A percentile compares a stretch with the other conserved stretches of the same genome.
Evolutionary conservation across 2,113 vertebrate genomes (phyloP).

Genomic region (Pseudois nayaur): DNA sequence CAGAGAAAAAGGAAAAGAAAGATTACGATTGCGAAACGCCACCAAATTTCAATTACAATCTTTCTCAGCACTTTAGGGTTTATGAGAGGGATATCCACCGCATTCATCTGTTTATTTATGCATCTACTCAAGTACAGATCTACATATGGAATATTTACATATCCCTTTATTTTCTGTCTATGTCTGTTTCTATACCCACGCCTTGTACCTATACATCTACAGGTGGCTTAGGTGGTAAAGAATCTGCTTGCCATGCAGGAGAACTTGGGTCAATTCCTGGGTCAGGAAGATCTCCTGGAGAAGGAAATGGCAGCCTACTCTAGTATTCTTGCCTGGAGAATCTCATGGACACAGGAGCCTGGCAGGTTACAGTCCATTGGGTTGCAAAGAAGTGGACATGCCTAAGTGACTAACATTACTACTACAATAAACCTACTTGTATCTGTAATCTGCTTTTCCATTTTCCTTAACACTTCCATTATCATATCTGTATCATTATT

Average conservation of each 20-base stretch:
- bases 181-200: neutral
- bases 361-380: neutral
- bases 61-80: neutral
- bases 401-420: neutral
- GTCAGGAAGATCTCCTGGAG: neutral
- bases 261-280: neutral
- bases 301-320: neutral
- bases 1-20: slow-evolving; percentile 27
- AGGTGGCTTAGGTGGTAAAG: neutral
- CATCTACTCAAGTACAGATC: neutral
- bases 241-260: neutral
- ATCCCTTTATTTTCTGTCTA: too few relatives aligned
- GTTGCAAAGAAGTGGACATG: neutral
- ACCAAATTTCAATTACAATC: neutral
- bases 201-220: neutral
- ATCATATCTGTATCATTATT: neutral
- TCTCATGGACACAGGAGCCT: neutral
- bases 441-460: neutral
- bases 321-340: neutral
- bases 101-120: neutral
- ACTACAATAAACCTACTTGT: neutral
- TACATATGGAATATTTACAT: neutral
- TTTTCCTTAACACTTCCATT: neutral
- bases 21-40: accelerated
- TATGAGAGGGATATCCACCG: accelerated